Evolutionary conservation across 2,888 invertebrate species (phyloP).

Genomic region (Leucoma salicis): DNA sequence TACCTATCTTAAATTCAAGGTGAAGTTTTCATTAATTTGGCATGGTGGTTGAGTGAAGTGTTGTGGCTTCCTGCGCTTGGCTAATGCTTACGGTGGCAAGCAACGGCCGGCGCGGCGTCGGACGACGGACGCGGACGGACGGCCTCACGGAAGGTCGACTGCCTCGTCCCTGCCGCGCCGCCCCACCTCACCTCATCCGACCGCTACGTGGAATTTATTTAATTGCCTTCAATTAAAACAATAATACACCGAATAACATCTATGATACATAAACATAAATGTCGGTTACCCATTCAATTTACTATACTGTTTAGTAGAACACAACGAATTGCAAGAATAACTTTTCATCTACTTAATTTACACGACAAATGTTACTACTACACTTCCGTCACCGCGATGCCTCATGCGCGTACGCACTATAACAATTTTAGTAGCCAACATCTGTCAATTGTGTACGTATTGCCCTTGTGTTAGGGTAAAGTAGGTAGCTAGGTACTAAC

Average conservation of each 20-base stretch:
- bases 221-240: slow-evolving; percentile 77
- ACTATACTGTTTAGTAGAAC: slow-evolving; percentile 29
- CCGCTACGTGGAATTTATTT: slow-evolving; percentile 78
- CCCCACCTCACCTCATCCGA: slow-evolving; percentile 40
- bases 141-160: slow-evolving; percentile 80
- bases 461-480: slow-evolving; percentile 9
- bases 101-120: slow-evolving; percentile 63
- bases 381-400: slow-evolving; percentile 23
- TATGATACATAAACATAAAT: slow-evolving; percentile 41
- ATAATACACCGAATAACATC: slow-evolving; percentile 59
- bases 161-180: slow-evolving; percentile 48
- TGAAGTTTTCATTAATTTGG: slow-evolving; percentile 18
- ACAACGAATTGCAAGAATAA: slow-evolving; percentile 23
- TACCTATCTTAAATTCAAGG: not conserved
- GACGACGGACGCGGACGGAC: slow-evolving; percentile 51
- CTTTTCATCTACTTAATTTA: slow-evolving; percentile 38
- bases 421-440: slow-evolving; percentile 19
- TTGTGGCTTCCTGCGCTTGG: slow-evolving; percentile 26
- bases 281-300: slow-evolving; percentile 31
- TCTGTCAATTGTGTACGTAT: slow-evolving; percentile 21
- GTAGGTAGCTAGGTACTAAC: too few relatives aligned
- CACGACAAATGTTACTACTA: slow-evolving; percentile 47
- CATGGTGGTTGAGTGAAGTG: slow-evolving; percentile 28
- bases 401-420: slow-evolving; percentile 18
- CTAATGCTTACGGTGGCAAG: slow-evolving; percentile 35